Evolutionary conservation across 1,140 invertebrate genomes (phyloP).

Genomic region (honey bee (Apis mellifera)): Amel_HAv3.1 CM009942.2:129501-130000

Average conservation of each 20-base stretch:
- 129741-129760: background rate
- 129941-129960: background rate
- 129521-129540: conserved; percentile 71
- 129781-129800: no score
- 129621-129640: conserved; percentile 68
- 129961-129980: conserved; percentile 2
- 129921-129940: background rate
- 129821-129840: background rate
- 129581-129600: conserved; percentile 80
- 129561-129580: conserved; percentile 78
- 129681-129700: background rate
- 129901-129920: background rate
- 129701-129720: background rate
- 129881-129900: background rate
- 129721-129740: background rate
- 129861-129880: background rate
- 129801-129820: background rate
- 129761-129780: no score
- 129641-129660: conserved; percentile 70
- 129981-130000: background rate
- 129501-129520: conserved; percentile 54
- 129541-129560: conserved; percentile 79
- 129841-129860: no score
- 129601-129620: conserved; percentile 76
- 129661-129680: conserved; percentile 60